phyloP scores from a whole-genome alignment of 2,888 invertebrate genomes.

The Mylabris sibirica region DNA sequence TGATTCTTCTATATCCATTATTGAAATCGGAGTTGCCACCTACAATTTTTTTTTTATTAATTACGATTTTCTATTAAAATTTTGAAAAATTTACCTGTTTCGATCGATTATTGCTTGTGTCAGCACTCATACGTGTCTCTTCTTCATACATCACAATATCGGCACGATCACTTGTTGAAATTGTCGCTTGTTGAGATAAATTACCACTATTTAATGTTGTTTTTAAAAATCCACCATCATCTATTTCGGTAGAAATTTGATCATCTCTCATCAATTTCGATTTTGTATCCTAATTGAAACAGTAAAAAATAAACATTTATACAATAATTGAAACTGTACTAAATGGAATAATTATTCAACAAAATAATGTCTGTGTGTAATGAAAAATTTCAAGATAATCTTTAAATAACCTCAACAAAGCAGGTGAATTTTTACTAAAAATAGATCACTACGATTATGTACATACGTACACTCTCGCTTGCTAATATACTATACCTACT shows the following conservation, averaged over 20 bases:
- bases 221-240: conserved; percentile 8
- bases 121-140: conserved; percentile 80
- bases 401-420: conserved; percentile 41
- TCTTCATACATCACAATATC: conserved; percentile 72
- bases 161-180: conserved; percentile 19
- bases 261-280: conserved; percentile 2
- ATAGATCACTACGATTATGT: conserved; percentile 27
- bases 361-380: background rate
- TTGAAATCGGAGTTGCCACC: conserved; percentile 38
- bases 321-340: background rate
- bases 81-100: conserved; percentile 52
- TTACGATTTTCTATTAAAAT: background rate
- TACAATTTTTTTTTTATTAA: conserved; percentile 16
- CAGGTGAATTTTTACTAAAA: conserved; percentile 45
- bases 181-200: conserved; percentile 3
- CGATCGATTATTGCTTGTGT: conserved; percentile 58
- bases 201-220: background rate
- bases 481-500: background rate
- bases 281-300: background rate
- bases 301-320: background rate
- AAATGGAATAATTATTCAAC: background rate
- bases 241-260: background rate
- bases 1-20: conserved; percentile 70
- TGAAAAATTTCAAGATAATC: conserved; percentile 31
- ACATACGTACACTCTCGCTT: background rate